These are phyloP conservation scores for Drymonia ruficornis DNA, from an alignment of 2,888 invertebrate species.

Conservation along the genomic window DNA sequence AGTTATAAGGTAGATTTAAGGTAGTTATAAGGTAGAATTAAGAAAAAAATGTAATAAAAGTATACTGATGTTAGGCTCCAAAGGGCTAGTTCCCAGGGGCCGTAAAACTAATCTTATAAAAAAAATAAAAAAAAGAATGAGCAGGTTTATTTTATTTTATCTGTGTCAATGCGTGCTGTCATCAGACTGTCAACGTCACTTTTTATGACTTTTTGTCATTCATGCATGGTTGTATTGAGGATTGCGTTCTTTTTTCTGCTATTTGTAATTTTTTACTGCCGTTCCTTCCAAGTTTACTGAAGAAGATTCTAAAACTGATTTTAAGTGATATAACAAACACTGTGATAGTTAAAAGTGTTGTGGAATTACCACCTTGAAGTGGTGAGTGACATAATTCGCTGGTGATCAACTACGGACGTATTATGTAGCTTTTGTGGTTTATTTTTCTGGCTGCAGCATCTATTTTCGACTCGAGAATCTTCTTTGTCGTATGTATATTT, in stretches of 20 bases:
- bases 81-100: too few species aligned
- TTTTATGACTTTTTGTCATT: conserved; percentile 43
- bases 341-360: conserved; percentile 31
- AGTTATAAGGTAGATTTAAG: too few species aligned
- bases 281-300: conserved; percentile 35
- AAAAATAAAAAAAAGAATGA: too few species aligned
- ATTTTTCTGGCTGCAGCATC: conserved; percentile 68
- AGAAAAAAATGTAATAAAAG: too few species aligned
- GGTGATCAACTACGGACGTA: conserved; percentile 62
- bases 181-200: too few species aligned
- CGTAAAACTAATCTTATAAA: too few species aligned
- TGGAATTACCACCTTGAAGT: conserved; percentile 39
- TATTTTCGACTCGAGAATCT: conserved; percentile 65
- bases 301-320: conserved; percentile 33
- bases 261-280: conserved; percentile 23
- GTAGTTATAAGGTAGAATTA: too few species aligned
- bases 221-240: conserved; percentile 49
- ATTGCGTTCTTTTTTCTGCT: conserved; percentile 48
- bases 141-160: too few species aligned
- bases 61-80: too few species aligned
- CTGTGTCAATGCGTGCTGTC: too few species aligned
- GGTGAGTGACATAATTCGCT: conserved; percentile 57
- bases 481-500: conserved; percentile 55
- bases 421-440: conserved; percentile 78
- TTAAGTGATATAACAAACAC: conserved; percentile 31